phyloP scores from a whole-genome alignment of 2,888 invertebrate species.

The Agrotis exclamationis region DNA sequence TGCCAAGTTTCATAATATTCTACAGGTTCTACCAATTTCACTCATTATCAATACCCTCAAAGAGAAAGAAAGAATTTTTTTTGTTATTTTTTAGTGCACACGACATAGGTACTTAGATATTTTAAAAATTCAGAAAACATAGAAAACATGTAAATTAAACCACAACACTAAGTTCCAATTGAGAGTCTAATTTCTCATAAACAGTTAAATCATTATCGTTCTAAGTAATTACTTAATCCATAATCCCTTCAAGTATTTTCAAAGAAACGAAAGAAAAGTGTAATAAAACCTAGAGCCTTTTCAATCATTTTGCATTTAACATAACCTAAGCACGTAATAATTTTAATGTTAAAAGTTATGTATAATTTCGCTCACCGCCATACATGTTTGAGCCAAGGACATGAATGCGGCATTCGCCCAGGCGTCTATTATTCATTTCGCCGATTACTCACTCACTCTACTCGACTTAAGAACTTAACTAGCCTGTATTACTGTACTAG shows the following conservation, averaged over 20 bases:
- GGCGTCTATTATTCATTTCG: constrained; percentile 45
- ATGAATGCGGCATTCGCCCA: constrained; percentile 48
- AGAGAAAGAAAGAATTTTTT: no score
- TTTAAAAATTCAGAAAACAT: no score
- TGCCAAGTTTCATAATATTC: neutral
- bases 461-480: constrained; percentile 51
- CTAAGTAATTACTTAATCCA: neutral
- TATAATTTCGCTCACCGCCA: constrained; percentile 25
- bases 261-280: neutral
- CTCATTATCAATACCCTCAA: neutral
- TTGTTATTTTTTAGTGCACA: no score
- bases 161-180: no score
- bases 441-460: constrained; percentile 51
- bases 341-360: constrained; percentile 21
- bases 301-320: constrained; percentile 7
- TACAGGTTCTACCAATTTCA: neutral
- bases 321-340: constrained; percentile 18
- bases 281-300: neutral
- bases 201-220: neutral
- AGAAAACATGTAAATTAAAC: no score
- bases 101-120: no score
- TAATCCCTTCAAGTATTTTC: neutral
- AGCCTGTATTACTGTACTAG: constrained; percentile 25
- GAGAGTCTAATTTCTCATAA: no score
- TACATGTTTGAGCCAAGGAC: constrained; percentile 43